phyloP scores from a whole-genome alignment of 2,888 invertebrate genomes.

The Biston betularia region DNA sequence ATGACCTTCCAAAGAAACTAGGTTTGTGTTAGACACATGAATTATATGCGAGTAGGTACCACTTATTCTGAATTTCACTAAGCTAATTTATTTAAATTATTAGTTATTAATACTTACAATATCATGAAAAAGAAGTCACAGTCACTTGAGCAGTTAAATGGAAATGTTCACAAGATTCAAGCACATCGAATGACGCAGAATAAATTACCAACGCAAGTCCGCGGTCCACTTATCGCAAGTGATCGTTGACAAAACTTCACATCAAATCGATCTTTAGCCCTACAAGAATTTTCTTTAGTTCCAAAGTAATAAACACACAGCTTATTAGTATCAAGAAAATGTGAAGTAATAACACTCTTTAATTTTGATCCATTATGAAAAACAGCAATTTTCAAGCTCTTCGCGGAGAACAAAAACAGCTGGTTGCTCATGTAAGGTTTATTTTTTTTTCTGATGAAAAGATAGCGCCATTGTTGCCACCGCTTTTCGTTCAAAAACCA shows the following conservation, averaged over 20 bases:
- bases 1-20: constrained; percentile 56
- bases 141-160: constrained; percentile 1
- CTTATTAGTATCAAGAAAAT: constrained; percentile 68
- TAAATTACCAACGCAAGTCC: constrained; percentile 69
- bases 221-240: constrained; percentile 66
- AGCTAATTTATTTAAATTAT: background rate
- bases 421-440: constrained; percentile 69
- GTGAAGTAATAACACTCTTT: constrained; percentile 71
- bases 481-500: constrained; percentile 35
- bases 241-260: constrained; percentile 73
- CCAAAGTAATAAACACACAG: constrained; percentile 60
- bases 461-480: constrained; percentile 18
- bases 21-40: constrained; percentile 31
- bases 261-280: constrained; percentile 71
- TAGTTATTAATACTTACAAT: constrained; percentile 51
- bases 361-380: constrained; percentile 81
- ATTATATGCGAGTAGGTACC: constrained; percentile 14
- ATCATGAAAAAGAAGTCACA: constrained; percentile 36
- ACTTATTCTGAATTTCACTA: background rate
- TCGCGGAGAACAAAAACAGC: constrained; percentile 78
- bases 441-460: constrained; percentile 55
- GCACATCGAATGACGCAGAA: constrained; percentile 73
- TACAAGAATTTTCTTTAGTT: constrained; percentile 63
- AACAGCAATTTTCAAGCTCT: constrained; percentile 71
- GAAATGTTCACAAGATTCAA: constrained; percentile 44